Evolutionary conservation across 2,113 vertebrate species (phyloP).

Genomic region (Urocitellus parryii): DNA sequence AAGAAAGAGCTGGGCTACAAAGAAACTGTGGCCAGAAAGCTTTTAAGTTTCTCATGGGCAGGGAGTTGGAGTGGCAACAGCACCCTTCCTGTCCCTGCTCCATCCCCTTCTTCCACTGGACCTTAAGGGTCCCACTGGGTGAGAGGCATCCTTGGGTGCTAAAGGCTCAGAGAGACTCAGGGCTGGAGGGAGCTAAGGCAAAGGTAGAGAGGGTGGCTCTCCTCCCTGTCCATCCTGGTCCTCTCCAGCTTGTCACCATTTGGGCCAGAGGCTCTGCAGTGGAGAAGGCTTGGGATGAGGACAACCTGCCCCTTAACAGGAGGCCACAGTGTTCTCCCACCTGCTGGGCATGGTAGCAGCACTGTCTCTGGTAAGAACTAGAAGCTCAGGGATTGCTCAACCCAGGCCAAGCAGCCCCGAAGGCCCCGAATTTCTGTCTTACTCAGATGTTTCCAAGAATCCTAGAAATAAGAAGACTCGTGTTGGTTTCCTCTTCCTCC

Average conservation of each 20-base stretch:
- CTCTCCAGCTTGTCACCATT: neutral
- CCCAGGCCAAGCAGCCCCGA: neutral
- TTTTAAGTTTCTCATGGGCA: neutral
- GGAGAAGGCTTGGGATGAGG: neutral
- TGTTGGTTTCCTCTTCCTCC: neutral
- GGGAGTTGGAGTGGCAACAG: neutral
- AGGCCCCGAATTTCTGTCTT: neutral
- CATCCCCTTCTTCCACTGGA: neutral
- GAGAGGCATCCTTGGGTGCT: too few relatives aligned
- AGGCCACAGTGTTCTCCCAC: neutral
- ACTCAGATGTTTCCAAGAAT: neutral
- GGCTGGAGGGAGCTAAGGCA: neutral
- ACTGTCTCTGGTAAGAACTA: neutral
- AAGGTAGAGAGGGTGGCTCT: too few relatives aligned
- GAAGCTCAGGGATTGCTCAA: neutral
- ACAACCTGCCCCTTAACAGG: neutral
- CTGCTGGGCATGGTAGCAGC: neutral
- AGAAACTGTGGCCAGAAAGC: neutral
- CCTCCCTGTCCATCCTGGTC: neutral
- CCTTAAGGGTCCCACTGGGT: neutral
- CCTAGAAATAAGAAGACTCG: conserved; percentile 1
- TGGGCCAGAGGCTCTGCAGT: neutral
- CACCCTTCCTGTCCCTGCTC: too few relatives aligned
- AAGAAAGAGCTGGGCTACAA: neutral
- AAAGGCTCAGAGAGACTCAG: neutral